Conservation (phyloP, 2,113 vertebrate species). For the Potamarius usumacintae region DNA sequence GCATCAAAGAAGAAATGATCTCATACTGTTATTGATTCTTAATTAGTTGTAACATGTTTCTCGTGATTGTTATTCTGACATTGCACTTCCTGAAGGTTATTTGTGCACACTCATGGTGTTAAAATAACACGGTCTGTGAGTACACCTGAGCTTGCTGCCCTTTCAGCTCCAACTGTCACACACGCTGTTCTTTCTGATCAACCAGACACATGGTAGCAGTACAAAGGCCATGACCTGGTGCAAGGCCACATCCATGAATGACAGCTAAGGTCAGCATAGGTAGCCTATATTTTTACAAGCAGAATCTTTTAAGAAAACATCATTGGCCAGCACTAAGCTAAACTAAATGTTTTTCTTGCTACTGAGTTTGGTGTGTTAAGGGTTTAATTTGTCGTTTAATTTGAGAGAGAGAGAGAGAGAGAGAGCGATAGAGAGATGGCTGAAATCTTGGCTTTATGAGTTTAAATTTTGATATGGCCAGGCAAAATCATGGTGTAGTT, state of each 20-base stretch:
- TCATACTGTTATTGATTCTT: not conserved
- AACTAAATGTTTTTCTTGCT: not conserved
- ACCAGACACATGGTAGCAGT: constrained; percentile 17
- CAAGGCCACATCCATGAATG: constrained; percentile 22
- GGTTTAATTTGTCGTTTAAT: not conserved
- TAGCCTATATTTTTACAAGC: not conserved
- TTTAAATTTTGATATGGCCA: not conserved
- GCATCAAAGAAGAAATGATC: not conserved
- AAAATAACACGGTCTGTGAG: not conserved
- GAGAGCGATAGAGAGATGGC: not conserved
- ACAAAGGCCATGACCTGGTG: constrained; percentile 27
- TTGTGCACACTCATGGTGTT: not conserved
- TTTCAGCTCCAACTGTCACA: constrained; percentile 9
- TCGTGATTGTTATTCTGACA: not conserved
- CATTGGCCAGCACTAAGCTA: not conserved
- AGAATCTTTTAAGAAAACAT: constrained; percentile 11
- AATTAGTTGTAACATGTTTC: not conserved
- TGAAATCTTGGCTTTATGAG: not conserved
- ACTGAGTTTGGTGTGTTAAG: not conserved
- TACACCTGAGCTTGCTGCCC: constrained; percentile 6
- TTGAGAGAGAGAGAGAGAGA: not conserved
- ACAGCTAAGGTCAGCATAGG: constrained; percentile 35
- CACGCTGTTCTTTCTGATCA: constrained; percentile 23
- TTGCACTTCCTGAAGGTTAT: not conserved
- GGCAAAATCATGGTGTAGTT: not conserved